phyloP scores from a whole-genome alignment of 2,888 invertebrate genomes.

The Cheilosia variabilis region DNA sequence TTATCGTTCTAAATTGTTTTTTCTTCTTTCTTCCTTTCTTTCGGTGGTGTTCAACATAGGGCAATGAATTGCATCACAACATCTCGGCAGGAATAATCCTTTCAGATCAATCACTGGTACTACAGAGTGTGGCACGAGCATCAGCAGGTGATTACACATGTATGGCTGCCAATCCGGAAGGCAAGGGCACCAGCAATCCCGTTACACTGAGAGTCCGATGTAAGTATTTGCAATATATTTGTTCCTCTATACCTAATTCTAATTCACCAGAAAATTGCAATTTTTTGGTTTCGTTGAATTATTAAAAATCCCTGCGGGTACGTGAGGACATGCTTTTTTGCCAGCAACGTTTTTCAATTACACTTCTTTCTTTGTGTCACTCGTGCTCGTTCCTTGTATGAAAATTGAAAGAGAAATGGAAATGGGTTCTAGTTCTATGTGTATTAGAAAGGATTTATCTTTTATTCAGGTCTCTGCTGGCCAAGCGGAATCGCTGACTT shows the following conservation, averaged over 20 bases:
- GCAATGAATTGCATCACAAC: slow-evolving; percentile 92
- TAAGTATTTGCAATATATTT: slow-evolving; percentile 84
- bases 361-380: slow-evolving; percentile 12
- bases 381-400: slow-evolving; percentile 41
- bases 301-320: slow-evolving; percentile 11
- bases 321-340: slow-evolving; percentile 31
- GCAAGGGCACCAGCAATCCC: slow-evolving; percentile 90
- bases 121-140: slow-evolving; percentile 91
- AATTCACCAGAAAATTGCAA: not conserved
- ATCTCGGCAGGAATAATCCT: slow-evolving; percentile 91
- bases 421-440: slow-evolving; percentile 7
- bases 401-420: slow-evolving; percentile 40
- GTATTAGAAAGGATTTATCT: slow-evolving; percentile 20
- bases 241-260: not conserved
- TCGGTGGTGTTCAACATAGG: slow-evolving; percentile 84
- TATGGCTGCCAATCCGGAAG: slow-evolving; percentile 93
- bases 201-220: slow-evolving; percentile 89
- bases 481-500: slow-evolving; percentile 35
- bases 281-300: slow-evolving; percentile 46
- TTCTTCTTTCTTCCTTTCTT: slow-evolving; percentile 14
- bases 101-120: slow-evolving; percentile 93
- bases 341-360: slow-evolving; percentile 62
- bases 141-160: slow-evolving; percentile 95
- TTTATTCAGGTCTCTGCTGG: slow-evolving; percentile 25
- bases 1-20: slow-evolving; percentile 27